Evolutionary conservation across 1,140 invertebrate genomes (phyloP).

Genomic region (Physella acuta): DNA sequence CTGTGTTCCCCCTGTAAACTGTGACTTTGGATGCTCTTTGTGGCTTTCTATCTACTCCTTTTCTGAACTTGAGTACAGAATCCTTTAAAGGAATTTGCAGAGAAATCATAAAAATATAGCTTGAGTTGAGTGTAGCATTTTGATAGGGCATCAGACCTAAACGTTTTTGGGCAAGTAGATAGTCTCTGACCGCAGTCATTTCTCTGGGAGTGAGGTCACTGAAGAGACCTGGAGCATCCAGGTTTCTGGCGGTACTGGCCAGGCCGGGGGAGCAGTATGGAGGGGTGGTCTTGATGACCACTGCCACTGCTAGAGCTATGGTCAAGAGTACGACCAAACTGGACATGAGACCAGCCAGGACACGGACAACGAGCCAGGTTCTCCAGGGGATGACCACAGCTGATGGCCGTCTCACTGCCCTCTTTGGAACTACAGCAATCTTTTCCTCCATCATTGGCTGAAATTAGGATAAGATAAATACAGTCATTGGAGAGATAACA

Average conservation of each 20-base stretch:
- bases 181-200: constrained; percentile 42
- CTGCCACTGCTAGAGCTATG: constrained; percentile 11
- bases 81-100: constrained; percentile 46
- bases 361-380: constrained; percentile 15
- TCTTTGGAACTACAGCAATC: constrained; percentile 12
- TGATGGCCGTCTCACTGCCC: not conserved
- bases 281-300: constrained; percentile 21
- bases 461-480: not conserved
- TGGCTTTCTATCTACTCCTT: constrained; percentile 37
- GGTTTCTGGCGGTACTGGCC: constrained; percentile 26
- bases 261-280: constrained; percentile 22
- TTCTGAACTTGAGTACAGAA: constrained; percentile 42
- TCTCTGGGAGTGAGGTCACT: constrained; percentile 46
- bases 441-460: constrained; percentile 23
- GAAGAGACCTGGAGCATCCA: constrained; percentile 43
- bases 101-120: constrained; percentile 53
- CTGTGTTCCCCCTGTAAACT: constrained; percentile 46
- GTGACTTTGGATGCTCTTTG: constrained; percentile 48
- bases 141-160: constrained; percentile 38
- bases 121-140: constrained; percentile 40
- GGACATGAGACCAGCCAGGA: not conserved
- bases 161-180: constrained; percentile 34
- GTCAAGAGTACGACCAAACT: constrained; percentile 5
- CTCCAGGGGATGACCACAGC: constrained; percentile 14
- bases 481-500: not conserved